These are phyloP conservation scores for Hypselothyrea guttata DNA, from an alignment of 2,888 invertebrate genomes.

Conservation along the genomic window DNA sequence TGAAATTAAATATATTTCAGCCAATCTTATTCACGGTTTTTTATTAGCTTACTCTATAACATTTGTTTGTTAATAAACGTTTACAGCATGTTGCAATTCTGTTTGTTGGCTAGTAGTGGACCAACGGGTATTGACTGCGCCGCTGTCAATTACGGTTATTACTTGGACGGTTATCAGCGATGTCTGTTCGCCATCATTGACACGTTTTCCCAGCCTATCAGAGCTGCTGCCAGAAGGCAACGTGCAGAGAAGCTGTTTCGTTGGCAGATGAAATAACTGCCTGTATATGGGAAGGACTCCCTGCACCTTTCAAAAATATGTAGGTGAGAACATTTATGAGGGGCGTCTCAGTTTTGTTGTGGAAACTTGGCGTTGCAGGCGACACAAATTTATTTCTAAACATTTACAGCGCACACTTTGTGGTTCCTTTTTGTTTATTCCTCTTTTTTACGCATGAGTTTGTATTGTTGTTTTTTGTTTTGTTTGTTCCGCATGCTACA, in stretches of 20 bases:
- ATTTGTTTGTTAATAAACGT: too few species aligned
- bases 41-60: too few species aligned
- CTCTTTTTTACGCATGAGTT: conserved; percentile 11
- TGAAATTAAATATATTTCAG: too few species aligned
- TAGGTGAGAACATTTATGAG: conserved; percentile 67
- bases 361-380: conserved; percentile 51
- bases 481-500: conserved; percentile 62
- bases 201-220: conserved; percentile 53
- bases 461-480: conserved; percentile 18
- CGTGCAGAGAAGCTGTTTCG: conserved; percentile 17
- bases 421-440: conserved; percentile 11
- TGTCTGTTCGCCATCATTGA: conserved; percentile 65
- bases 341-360: conserved; percentile 30
- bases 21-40: too few species aligned
- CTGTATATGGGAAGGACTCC: neutral
- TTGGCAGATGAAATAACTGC: conserved; percentile 6
- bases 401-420: conserved; percentile 63
- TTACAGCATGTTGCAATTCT: neutral
- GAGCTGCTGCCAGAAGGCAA: too few species aligned
- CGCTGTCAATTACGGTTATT: conserved; percentile 70
- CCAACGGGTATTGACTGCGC: conserved; percentile 50
- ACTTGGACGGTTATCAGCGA: conserved; percentile 57
- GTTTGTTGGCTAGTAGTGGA: neutral
- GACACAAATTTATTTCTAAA: conserved; percentile 74
- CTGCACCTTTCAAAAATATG: conserved; percentile 18